Evolutionary conservation across 2,113 vertebrate species (phyloP), one percentile per base, ranked within the genome.

Genomic region (Lasiurus cinereus): DNA sequence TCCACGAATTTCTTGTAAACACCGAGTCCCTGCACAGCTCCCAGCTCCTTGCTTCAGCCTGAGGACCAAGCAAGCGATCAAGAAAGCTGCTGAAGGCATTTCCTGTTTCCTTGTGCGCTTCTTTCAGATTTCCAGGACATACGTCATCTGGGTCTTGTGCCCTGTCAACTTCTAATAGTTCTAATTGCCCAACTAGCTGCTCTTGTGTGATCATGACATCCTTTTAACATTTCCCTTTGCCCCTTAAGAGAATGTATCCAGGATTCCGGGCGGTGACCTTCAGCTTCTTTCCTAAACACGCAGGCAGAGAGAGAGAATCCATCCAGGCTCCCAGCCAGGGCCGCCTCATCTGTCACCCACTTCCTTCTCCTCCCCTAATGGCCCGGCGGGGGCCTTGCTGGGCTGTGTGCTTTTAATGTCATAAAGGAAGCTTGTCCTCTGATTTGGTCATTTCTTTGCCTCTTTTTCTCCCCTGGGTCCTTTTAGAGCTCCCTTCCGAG

Each of bases 141-240:
- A 94, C 91, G 98, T 98, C 98, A 97, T 97, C 97, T 97, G 95
- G 84, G 89, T 95, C 97, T 96, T 36, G 19, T 90, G 83, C 95
- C 95, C 91, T 98, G 97, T 98, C 97, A 98, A 96, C 87, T 97
- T 98, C 97, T 98, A 97, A 98, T 98, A 97, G 96, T 98, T 98
- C 90, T 98, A 98, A 98, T 98, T 98, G 98, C 97, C 94, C 97
- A 97, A 93, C 96, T 97, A 70, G 97, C 96, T 97, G 95, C 95
- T 94, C 92, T 92, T 50, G 76, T 83, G 84, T 93, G 69, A 97
- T 98, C 97, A 96, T 97, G 97, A 98, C 92, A 97, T 89, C 91
- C 96, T 98, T 98, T 98, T 98, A 98, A 95, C 97, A 96, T 98
- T 98, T 98, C 83, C 95, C 96, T 97, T 95, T 97, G 94, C 88